Evolutionary conservation across 1,140 invertebrate genomes (phyloP).

Genomic region (Amyelois transitella): DNA sequence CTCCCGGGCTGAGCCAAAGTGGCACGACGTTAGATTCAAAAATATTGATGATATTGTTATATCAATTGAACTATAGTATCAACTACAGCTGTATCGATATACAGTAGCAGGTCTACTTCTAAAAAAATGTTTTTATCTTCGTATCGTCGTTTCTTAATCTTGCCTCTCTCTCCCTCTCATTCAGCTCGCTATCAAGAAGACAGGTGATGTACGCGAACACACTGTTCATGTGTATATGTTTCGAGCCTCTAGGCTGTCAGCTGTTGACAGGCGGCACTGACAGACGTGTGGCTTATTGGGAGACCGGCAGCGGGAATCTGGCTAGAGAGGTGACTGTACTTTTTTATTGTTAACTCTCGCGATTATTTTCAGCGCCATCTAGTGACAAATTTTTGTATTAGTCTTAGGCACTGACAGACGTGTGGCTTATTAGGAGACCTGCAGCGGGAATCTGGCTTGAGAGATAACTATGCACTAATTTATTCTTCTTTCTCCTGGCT

Average conservation of each 20-base stretch:
- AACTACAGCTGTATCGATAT: too few relatives aligned
- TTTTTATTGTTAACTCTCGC: neutral
- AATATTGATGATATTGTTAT: too few relatives aligned
- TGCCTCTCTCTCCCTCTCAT: conserved; percentile 12
- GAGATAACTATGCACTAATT: conserved; percentile 64
- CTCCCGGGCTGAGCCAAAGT: too few relatives aligned
- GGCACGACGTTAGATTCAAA: too few relatives aligned
- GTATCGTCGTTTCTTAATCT: too few relatives aligned
- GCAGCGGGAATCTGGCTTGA: conserved; percentile 84
- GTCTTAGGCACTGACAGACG: conserved; percentile 85
- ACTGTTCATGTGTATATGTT: conserved; percentile 87
- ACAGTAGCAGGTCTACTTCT: too few relatives aligned
- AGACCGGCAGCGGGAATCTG: conserved; percentile 84
- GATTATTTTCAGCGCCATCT: too few relatives aligned
- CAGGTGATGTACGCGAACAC: conserved; percentile 92
- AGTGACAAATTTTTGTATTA: neutral
- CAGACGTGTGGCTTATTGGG: conserved; percentile 92
- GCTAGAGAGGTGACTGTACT: conserved; percentile 77
- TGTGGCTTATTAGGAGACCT: conserved; percentile 91
- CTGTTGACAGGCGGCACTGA: conserved; percentile 92
- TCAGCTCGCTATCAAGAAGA: conserved; percentile 80
- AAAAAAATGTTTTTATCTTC: too few relatives aligned
- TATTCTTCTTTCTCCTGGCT: neutral
- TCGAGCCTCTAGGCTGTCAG: conserved; percentile 86
- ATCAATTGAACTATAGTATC: too few relatives aligned